Base-by-base conservation (phyloP, 1,140 invertebrate genomes). In the Ceratosolen solmsi region DNA sequence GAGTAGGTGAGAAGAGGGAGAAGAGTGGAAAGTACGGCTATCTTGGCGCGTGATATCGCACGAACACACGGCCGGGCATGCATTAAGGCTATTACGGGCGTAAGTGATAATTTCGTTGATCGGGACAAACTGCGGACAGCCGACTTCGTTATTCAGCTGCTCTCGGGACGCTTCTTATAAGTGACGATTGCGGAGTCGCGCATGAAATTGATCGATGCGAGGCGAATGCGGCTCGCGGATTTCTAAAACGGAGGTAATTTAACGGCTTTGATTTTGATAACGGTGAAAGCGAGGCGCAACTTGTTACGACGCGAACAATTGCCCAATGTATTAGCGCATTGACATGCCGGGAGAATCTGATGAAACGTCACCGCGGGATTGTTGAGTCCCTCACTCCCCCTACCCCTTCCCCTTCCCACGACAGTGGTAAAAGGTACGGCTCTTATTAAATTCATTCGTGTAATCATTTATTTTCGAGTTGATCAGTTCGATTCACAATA, bases 281-380 rank as follows among this genome's bases (percentile, higher is more conserved):
- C 58, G 75, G 75, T 30, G 75, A 68, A 68, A 68, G 75, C 58
- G 75, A 65, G 46, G 0, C 38, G 74, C 51, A 41, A 68, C 63
- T 63, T 17, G 46, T 63, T 46, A 8, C 58, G 75, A 63, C 20
- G 4, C 5, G 13, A 30, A 51, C 8, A 76, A 68, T 78, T 78
- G 41, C 41, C 8, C 60, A 68, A 68, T 75, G 56, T 41, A 78
- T 78, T 68, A n/a, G 56, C 1, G 11, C 33, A 4, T 63, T 60
- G 54, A 63, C 49, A 36, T 30, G 30, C 17, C 49, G 17, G 27
- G 7, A 11, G 27, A 54, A 9, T 30, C 49, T 51, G 51, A 25
- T 36, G 46, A 56, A 56, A 73, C 17, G 25, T 22, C 27, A 2
- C 46, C 46, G 11, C 15, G 2, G 49, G 49, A 27, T 71, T 49